Evolutionary conservation across 2,113 vertebrate genomes (phyloP), one percentile per base, ranked within the genome.

Genomic region (Triplophysa siluroides): DNA sequence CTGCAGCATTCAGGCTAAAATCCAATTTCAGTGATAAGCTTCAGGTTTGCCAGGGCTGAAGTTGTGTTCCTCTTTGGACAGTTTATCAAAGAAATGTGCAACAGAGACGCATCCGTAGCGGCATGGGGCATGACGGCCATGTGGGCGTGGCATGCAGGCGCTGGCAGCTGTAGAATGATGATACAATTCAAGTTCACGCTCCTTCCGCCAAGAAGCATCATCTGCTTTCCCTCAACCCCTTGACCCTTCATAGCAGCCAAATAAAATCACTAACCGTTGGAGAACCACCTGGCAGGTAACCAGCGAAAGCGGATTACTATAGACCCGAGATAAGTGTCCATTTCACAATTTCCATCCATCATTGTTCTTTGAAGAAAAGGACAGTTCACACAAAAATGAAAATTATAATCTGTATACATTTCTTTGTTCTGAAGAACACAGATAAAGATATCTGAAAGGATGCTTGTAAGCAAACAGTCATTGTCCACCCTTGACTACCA

Each of bases 1-100:
- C 85, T 86, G 83, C 85, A 86, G 87, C 86, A 85, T 85, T 82
- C 84, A 23, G 56, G 81, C 45, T 85, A 89, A 75, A 88, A 90
- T 90, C 82, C 83, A 86, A 87, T 86, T 90, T 82, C 82, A 68
- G 68, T 6, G 82, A 87, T 91, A 90, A 90, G 86, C 90, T 82
- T 76, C 81, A 90, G 89, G 91, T 91, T 88, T 89, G 86, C 88
- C 85, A 88, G 88, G 85, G 86, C 89, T 89, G 87, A 88, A 89
- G 87, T 90, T 68, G 54, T 81, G 68, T 26, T 75, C 84, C 86
- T 90, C 80, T 85, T 82, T 86, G 91, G 90, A 92, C 92, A 87
- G 91, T 69, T 92, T 90, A 87, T 66, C 70, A 83, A 81, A 79
- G 81, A 85, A 81, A 66, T 52, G 75, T 45, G 75, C 62, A 77